Evolutionary conservation across 53 echinoderm and acorn worm genomes (phyloP).

Genomic region (Actinopyga echinites): DNA sequence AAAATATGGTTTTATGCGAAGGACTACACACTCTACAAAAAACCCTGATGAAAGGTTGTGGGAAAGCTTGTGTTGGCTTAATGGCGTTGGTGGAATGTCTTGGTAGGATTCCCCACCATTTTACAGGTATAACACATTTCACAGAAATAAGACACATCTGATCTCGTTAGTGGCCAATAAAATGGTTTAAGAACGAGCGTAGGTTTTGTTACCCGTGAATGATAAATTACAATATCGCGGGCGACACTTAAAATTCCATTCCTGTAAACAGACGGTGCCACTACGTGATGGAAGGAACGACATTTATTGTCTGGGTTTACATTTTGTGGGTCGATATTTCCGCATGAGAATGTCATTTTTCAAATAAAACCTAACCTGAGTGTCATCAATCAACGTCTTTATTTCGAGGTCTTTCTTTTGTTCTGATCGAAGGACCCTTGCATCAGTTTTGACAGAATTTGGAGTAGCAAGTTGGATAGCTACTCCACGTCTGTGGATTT

Average conservation of each 20-base stretch:
- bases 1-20: slow-evolving; percentile 38
- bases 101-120: slow-evolving; percentile 62
- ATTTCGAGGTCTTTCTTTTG: no score
- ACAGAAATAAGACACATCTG: slow-evolving; percentile 55
- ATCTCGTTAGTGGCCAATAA: slow-evolving; percentile 58
- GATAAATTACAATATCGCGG: slow-evolving; percentile 55
- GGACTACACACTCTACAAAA: slow-evolving; percentile 62
- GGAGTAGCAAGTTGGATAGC: background rate
- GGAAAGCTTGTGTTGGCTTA: slow-evolving; percentile 59
- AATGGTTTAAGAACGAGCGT: slow-evolving; percentile 57
- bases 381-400: no score
- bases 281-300: slow-evolving; percentile 44
- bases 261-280: slow-evolving; percentile 47
- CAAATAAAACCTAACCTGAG: no score
- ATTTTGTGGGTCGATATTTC: slow-evolving; percentile 58
- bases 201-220: slow-evolving; percentile 60
- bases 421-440: no score
- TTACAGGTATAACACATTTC: slow-evolving; percentile 64
- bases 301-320: slow-evolving; percentile 55
- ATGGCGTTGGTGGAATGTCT: slow-evolving; percentile 23
- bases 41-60: slow-evolving; percentile 60
- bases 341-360: slow-evolving; percentile 52
- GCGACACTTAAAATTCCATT: slow-evolving; percentile 53
- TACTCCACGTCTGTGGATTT: no score
- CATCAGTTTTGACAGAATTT: no score